Conservation (phyloP, 1,140 invertebrate species). For the Bradynema listronoti region DNA sequence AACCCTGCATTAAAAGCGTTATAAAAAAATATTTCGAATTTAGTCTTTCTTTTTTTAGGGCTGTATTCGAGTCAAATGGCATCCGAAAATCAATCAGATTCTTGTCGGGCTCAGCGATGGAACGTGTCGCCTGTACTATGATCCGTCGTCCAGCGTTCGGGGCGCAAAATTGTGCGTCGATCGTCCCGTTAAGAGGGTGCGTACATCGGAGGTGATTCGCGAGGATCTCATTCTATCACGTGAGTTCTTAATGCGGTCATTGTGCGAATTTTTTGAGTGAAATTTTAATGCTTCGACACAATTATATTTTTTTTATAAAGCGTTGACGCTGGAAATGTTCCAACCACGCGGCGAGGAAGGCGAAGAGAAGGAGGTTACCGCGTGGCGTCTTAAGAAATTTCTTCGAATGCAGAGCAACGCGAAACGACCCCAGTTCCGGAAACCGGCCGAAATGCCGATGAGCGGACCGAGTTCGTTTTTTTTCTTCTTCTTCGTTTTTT, state of each 20-base stretch:
- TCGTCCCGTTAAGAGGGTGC: slow-evolving; percentile 67
- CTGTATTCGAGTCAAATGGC: slow-evolving; percentile 84
- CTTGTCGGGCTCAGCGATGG: slow-evolving; percentile 87
- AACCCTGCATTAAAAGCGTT: too few species aligned
- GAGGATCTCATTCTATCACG: slow-evolving; percentile 67
- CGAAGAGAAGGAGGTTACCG: slow-evolving; percentile 73
- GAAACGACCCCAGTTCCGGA: slow-evolving; percentile 83
- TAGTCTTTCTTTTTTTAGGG: slow-evolving; percentile 58
- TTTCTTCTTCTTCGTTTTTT: too few species aligned
- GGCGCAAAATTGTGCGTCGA: slow-evolving; percentile 83
- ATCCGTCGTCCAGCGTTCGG: slow-evolving; percentile 73
- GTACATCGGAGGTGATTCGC: slow-evolving; percentile 71
- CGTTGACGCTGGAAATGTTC: slow-evolving; percentile 89
- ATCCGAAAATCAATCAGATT: slow-evolving; percentile 91
- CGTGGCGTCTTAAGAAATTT: slow-evolving; percentile 74
- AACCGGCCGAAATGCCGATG: slow-evolving; percentile 87
- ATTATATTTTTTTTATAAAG: slow-evolving; percentile 52
- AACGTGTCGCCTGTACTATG: slow-evolving; percentile 79
- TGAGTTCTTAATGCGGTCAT: too few species aligned
- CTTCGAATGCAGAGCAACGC: slow-evolving; percentile 72
- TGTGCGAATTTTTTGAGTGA: too few species aligned
- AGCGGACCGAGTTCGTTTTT: slow-evolving; percentile 65
- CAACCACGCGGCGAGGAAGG: slow-evolving; percentile 61
- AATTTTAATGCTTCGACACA: slow-evolving; percentile 4
- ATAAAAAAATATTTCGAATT: too few species aligned